Conservation (phyloP, 1,140 invertebrate genomes). For the Lysiphlebus fabarum region DNA sequence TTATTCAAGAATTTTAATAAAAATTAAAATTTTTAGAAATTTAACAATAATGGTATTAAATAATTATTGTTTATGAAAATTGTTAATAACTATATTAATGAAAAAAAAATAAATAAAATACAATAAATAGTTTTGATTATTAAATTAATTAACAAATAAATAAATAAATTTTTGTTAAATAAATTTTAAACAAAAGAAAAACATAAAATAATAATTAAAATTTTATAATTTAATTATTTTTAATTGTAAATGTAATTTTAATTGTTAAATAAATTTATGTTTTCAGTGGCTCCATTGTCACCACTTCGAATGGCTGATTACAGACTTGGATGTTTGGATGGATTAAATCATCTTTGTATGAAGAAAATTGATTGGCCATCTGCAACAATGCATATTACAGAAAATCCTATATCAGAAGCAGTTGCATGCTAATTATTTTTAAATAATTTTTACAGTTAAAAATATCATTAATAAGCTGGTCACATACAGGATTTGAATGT, state of each 20-base stretch:
- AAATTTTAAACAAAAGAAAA: background rate
- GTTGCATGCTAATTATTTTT: conserved; percentile 65
- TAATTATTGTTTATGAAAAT: too few relatives aligned
- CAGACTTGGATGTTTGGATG: conserved; percentile 60
- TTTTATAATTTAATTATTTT: conserved; percentile 6
- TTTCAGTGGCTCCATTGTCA: conserved; percentile 67
- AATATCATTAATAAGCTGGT: too few relatives aligned
- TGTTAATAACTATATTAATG: too few relatives aligned
- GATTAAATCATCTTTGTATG: conserved; percentile 57
- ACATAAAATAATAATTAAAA: conserved; percentile 14
- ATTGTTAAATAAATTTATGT: conserved; percentile 37
- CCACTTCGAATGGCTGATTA: conserved; percentile 67
- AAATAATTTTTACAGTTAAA: background rate
- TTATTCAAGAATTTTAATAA: too few relatives aligned
- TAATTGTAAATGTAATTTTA: conserved; percentile 20
- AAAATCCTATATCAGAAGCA: conserved; percentile 74
- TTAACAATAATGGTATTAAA: too few relatives aligned
- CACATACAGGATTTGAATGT: too few relatives aligned
- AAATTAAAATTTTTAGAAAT: too few relatives aligned
- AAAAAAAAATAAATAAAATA: too few relatives aligned
- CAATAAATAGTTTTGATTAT: too few relatives aligned
- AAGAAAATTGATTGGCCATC: conserved; percentile 58
- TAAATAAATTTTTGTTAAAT: too few relatives aligned
- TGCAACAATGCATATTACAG: conserved; percentile 71
- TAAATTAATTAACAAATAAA: too few relatives aligned